A percentile compares a stretch with the other conserved stretches of the same genome.
phyloP scores from a whole-genome alignment of 1,140 invertebrate species.

The Hermetia illucens region DNA sequence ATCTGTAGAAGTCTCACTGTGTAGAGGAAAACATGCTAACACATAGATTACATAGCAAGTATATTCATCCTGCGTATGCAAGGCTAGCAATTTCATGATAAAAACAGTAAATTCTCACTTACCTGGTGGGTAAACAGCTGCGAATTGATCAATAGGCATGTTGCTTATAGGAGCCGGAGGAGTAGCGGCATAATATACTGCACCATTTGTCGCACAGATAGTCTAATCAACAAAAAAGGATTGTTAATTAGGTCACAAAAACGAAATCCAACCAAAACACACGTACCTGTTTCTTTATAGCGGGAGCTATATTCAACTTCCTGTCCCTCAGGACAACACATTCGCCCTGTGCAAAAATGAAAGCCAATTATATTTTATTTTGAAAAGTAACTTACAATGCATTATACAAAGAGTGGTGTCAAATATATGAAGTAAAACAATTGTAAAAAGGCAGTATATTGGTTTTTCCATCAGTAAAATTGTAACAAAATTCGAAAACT shows the following conservation, averaged over 20 bases:
- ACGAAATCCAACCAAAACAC: background rate
- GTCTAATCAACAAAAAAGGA: constrained; percentile 14
- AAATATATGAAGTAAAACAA: constrained; percentile 18
- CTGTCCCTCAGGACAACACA: constrained; percentile 64
- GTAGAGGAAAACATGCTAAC: too few relatives aligned
- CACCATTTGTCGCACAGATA: constrained; percentile 29
- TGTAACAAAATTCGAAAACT: background rate
- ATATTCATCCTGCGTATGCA: background rate
- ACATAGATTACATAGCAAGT: too few relatives aligned
- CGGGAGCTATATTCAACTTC: constrained; percentile 80
- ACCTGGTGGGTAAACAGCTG: constrained; percentile 30
- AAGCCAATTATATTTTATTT: too few relatives aligned
- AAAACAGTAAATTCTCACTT: background rate
- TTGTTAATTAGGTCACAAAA: background rate
- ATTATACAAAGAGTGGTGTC: background rate
- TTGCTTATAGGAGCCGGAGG: constrained; percentile 30
- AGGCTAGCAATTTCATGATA: background rate
- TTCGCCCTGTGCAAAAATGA: constrained; percentile 49
- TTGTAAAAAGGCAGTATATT: constrained; percentile 7
- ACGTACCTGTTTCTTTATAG: constrained; percentile 70
- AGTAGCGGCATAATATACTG: constrained; percentile 30
- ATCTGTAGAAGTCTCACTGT: too few relatives aligned
- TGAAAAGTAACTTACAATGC: constrained; percentile 1
- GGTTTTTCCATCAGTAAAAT: background rate
- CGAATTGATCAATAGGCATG: constrained; percentile 31